Evolutionary conservation across 2,888 invertebrate genomes (phyloP), one percentile per base, ranked within the genome.

Genomic region (Drosophila ezoana): DNA sequence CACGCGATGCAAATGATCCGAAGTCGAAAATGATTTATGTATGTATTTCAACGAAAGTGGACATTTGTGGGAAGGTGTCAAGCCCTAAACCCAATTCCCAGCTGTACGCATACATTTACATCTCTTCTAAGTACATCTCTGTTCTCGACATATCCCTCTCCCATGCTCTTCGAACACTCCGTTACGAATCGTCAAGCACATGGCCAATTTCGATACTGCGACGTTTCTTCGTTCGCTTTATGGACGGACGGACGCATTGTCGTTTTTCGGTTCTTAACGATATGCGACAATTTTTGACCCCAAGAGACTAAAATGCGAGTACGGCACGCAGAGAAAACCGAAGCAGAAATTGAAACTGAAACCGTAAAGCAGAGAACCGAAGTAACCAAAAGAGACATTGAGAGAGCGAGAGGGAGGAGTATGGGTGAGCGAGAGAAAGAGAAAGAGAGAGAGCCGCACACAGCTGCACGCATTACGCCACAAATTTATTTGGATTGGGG

Each of bases 401-500:
- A 32, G 43, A 10, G 43, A 44, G 56, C 23, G 37, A 37, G 32
- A 16, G 23, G 49, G 47, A 28, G 49, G 9, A 60, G 6, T 0
- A 13, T 16, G 23, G 35, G 13, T 0, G 13, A 37, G 52, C n/a
- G 48, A 32, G 28, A 23, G 11, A 35, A 35, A 14, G 33, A 40
- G 48, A 32, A 23, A 40, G 37, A 16, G 32, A 33, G 48, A 28
- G 48, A 66, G 60, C 41, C 64, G 45, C 73, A 72, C 54, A 77
- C 88, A 87, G 84, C 87, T 83, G 74, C 74, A 83, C 60, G 71
- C 70, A 89, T 89, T 89, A 89, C 82, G 89, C 67, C 76, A 87
- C 79, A 82, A 88, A 67, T 88, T 86, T 68, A 81, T 84, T 89
- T 81, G 76, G 72, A 76, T 76, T 89, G 82, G 86, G 89, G 86